Evolutionary conservation across 2,797 vertebrate species (phyloP), one percentile per base, ranked within the genome.

Genomic region (Eupleurogrammus muticus): DNA sequence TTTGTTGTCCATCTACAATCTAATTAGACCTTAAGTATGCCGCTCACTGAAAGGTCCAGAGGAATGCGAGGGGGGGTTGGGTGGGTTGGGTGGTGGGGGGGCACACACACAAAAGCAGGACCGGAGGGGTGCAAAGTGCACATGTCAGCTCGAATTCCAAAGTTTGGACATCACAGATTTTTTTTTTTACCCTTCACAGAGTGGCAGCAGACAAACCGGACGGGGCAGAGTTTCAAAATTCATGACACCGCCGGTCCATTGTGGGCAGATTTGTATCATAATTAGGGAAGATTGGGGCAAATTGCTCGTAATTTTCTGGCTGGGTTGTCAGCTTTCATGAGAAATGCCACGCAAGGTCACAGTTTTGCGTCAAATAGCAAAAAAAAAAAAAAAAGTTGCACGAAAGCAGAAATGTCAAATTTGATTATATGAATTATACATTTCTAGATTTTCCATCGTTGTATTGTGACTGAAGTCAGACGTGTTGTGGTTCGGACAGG

Each of bases 241-340:
- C 81, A 85, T 71, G 85, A 88, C 81, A 81, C 70, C 10, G 74
- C 80, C 38, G 80, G 46, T 81, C 80, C 72, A 85, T 88, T 85
- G 85, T 89, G 81, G 66, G 44, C 73, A 89, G 89, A 92, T 91
- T 73, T 87, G 77, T 88, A 91, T 91, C 90, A 87, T 90, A 92
- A 91, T 90, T 90, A 84, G 84, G 68, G 70, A 83, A 77, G 86
- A 91, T 88, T 87, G 86, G 77, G 77, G 86, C 80, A 90, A 91
- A 90, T 88, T 89, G 85, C 84, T 84, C 63, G 82, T 87, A 80
- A 90, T 91, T 87, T 91, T 93, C 86, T 85, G 85, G 71, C 75
- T 80, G 72, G 80, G 73, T 68, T 89, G 85, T 42, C 79, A 54
- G 79, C 79, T 87, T 88, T 86, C 67, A 84, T 86, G 82, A 82